Percentiles rank a stretch among this genome's conserved stretches.
Evolutionary conservation across 2,888 invertebrate species (phyloP).

Genomic region (Heliconius ismenius): DNA sequence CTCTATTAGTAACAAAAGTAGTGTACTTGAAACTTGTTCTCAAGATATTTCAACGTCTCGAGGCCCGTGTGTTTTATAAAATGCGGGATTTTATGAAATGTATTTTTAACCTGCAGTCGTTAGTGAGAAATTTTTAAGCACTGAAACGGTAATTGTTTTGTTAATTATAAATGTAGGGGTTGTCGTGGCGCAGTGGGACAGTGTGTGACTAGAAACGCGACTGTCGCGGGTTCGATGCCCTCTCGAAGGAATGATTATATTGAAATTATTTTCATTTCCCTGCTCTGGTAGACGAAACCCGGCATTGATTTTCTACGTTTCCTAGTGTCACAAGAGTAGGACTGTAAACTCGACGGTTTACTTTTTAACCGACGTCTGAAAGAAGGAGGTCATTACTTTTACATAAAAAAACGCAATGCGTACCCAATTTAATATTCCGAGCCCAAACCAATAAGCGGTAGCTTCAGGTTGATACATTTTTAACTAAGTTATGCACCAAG

Average conservation of each 20-base stretch:
- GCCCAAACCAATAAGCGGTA: not conserved
- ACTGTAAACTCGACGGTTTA: no score
- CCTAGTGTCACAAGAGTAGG: no score
- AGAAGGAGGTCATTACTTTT: no score
- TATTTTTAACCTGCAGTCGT: constrained; percentile 23
- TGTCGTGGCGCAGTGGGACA: no score
- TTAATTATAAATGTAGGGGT: no score
- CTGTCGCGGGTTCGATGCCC: not conserved
- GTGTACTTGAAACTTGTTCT: constrained; percentile 15
- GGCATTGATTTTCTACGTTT: no score
- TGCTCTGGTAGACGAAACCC: no score
- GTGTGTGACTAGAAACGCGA: no score
- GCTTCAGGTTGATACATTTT: constrained; percentile 6
- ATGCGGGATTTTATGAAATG: constrained; percentile 7
- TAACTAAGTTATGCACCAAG: constrained; percentile 9
- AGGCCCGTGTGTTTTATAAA: constrained; percentile 1
- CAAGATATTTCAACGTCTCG: constrained; percentile 11
- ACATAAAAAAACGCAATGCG: not conserved
- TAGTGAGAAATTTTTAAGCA: no score
- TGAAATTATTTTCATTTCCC: not conserved
- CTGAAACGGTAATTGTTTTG: no score
- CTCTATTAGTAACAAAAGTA: no score
- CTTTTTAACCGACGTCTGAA: no score
- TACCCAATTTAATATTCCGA: not conserved
- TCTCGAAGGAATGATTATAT: not conserved